Evolutionary conservation across 2,888 invertebrate genomes (phyloP), one percentile per base, ranked within the genome.

Genomic region (Anodontia alba): DNA sequence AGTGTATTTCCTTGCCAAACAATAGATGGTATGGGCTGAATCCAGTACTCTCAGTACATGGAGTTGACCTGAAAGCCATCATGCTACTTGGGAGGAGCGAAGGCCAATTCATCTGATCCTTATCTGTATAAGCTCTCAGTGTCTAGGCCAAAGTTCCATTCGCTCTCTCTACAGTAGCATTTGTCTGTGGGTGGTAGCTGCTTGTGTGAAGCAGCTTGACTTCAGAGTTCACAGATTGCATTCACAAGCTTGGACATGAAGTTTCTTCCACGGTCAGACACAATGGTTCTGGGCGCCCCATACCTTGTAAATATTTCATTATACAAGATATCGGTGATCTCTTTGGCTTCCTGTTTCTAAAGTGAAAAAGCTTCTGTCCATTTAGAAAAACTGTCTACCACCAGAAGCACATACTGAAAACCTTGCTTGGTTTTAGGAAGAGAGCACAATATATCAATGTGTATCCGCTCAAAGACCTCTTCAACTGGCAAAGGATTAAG

Each of bases 311-410:
- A 74, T 8, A 85, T 77, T 49, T 81, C 78, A 20, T 57, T 79
- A 42, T 83, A 87, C 33, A 85, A 57, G 54, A 84, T 70, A 1
- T 43, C 26, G 15, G 83, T 83, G 17, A 81, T 73, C 71, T 84
- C 75, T 23, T 66, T 54, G 51, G 88, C 86, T 15, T 76, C 76
- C 57, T 81, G 81, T 8, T 80, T 83, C 17, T 43, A 33, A 42
- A 87, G 29, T 10, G 88, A 83, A 79, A 81, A 84, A 3, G 78
- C 83, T 33, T 88, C 88, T 43, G 66, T 38, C 86, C 83, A 88
- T 72, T 77, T 72, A 10, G 83, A 68, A 57, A 83, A 87, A n/a
- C 72, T 75, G 46, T 83, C 87, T 33, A 81, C 83, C n/a, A 87
- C 71, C 3, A 86, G 57, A 2, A 86, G 54, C 0, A 83, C 67